phyloP scores from a whole-genome alignment of 1,140 invertebrate genomes.

The Phortica variegata region DNA sequence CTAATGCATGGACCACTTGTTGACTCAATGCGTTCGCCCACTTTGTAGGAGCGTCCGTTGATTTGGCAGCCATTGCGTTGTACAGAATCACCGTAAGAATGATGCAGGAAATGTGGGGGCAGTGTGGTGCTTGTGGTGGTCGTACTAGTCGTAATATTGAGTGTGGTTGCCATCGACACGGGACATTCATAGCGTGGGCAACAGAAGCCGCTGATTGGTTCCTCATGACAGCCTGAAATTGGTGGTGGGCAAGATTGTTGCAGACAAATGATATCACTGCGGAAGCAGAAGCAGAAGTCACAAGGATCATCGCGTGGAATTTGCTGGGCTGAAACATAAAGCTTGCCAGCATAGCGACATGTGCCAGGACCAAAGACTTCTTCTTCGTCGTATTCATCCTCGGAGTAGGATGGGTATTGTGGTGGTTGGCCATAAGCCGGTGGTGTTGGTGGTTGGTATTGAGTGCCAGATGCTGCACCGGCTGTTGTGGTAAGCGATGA shows the following conservation, averaged over 20 bases:
- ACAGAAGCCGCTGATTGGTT: constrained; percentile 89
- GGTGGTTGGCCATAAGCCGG: constrained; percentile 48
- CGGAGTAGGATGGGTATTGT: constrained; percentile 56
- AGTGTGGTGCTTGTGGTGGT: constrained; percentile 83
- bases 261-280: constrained; percentile 92
- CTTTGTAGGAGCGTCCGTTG: constrained; percentile 75
- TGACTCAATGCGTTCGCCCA: constrained; percentile 78
- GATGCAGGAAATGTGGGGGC: constrained; percentile 76
- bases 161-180: constrained; percentile 75
- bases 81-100: constrained; percentile 74
- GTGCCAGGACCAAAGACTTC: constrained; percentile 80
- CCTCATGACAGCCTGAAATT: constrained; percentile 84
- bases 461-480: constrained; percentile 21
- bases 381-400: constrained; percentile 70
- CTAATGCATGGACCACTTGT: constrained; percentile 87
- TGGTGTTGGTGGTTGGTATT: constrained; percentile 39
- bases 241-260: constrained; percentile 94
- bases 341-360: constrained; percentile 86
- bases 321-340: constrained; percentile 92
- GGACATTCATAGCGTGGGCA: constrained; percentile 93
- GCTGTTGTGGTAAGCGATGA: constrained; percentile 23
- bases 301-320: constrained; percentile 91
- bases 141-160: constrained; percentile 79
- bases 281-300: constrained; percentile 96
- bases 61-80: constrained; percentile 80